Evolutionary conservation across 2,797 vertebrate genomes (phyloP).

Genomic region (Sebastes glaucus): DNA sequence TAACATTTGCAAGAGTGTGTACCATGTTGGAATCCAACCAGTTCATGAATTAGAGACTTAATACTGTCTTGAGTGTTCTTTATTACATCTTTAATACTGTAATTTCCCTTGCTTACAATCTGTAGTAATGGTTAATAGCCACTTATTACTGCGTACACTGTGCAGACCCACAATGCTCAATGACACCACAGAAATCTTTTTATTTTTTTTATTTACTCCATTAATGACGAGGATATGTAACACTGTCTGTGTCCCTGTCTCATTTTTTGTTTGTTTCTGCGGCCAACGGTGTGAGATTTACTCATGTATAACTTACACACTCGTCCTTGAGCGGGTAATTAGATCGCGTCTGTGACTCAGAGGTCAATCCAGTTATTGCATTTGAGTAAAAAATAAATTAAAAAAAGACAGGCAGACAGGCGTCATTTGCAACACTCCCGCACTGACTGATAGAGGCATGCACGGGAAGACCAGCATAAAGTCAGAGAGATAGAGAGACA

Average conservation of each 20-base stretch:
- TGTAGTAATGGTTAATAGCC: background rate
- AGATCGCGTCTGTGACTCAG: constrained; percentile 68
- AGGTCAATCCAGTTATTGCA: constrained; percentile 79
- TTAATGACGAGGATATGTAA: background rate
- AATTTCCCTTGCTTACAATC: background rate
- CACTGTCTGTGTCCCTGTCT: background rate
- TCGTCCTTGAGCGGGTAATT: constrained; percentile 80
- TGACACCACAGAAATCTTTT: background rate
- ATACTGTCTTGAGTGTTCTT: background rate
- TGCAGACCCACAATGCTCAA: background rate
- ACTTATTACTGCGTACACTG: background rate
- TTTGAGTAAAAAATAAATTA: constrained; percentile 38
- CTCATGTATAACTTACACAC: constrained; percentile 69
- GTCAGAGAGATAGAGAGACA: constrained; percentile 30
- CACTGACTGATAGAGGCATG: constrained; percentile 3
- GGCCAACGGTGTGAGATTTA: constrained; percentile 65
- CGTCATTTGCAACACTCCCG: constrained; percentile 27
- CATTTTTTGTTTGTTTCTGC: constrained; percentile 41
- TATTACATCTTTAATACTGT: background rate
- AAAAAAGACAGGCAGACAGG: constrained; percentile 24
- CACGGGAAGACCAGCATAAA: constrained; percentile 35
- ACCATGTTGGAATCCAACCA: background rate
- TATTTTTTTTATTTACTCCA: background rate
- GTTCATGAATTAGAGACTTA: background rate
- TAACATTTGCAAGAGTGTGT: background rate